These are phyloP conservation scores for Porites lobata DNA, from an alignment of 92 coral and sea anemone species.

Conservation along the genomic window DNA sequence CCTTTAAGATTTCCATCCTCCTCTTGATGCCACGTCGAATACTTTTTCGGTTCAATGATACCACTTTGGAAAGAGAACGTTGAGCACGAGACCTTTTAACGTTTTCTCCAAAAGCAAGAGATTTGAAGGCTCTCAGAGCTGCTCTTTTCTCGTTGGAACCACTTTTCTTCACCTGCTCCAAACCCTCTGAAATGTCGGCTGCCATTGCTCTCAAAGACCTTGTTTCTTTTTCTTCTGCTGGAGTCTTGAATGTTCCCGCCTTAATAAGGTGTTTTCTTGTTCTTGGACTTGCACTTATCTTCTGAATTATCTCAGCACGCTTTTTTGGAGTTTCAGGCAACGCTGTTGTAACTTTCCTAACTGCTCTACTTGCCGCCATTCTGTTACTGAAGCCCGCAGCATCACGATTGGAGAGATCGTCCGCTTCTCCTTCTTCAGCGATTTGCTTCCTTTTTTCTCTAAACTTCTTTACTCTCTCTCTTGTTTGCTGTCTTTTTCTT, in stretches of 20 bases:
- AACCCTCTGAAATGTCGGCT: conserved; percentile 65
- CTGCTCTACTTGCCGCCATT: conserved; percentile 1
- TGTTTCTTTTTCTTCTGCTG: conserved; percentile 62
- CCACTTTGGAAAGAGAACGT: conserved; percentile 27
- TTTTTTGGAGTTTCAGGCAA: conserved; percentile 8
- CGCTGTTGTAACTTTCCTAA: not conserved
- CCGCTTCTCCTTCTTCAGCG: not conserved
- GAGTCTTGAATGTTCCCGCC: conserved; percentile 19
- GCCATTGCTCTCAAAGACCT: conserved; percentile 66
- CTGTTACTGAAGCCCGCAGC: not conserved
- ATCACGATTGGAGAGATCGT: not conserved
- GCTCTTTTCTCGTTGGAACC: conserved; percentile 68
- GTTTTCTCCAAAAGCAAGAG: conserved; percentile 40
- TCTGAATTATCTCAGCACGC: conserved; percentile 13
- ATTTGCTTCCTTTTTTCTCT: not conserved
- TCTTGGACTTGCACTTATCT: conserved; percentile 29
- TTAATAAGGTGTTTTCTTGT: conserved; percentile 18
- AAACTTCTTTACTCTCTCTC: not conserved
- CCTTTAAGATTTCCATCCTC: conserved; percentile 15
- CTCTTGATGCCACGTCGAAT: conserved; percentile 16
- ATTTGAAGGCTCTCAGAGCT: not conserved
- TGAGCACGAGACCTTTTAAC: conserved; percentile 37
- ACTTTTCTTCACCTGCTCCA: conserved; percentile 47
- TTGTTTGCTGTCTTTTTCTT: not conserved
- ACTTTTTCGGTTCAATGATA: conserved; percentile 14